Base-by-base conservation (phyloP, 1,140 invertebrate species). In the Drosophila persimilis region DNA sequence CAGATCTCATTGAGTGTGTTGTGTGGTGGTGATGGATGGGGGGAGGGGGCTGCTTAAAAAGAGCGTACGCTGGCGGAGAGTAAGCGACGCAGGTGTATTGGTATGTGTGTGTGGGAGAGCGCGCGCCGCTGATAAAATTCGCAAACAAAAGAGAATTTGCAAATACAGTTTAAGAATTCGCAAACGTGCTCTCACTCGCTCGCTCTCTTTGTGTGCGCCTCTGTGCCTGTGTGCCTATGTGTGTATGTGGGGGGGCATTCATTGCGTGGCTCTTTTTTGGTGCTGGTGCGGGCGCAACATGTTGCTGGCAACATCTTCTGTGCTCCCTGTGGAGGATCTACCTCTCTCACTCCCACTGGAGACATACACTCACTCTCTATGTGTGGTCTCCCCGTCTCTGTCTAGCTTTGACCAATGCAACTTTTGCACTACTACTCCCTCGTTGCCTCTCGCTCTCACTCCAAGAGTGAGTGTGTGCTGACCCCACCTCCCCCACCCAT, bases 141-240 rank as follows among this genome's bases (percentile, higher is more conserved):
- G 51, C 58, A 73, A 75, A 75, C 51, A 44, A 35, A 63, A 48
- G 64, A 75, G 73, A 75, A 75, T 75, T 75, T 35, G 73, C 72
- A 56, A 46, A 54, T 43, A 45, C 26, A 39, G 35, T 39, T 39
- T 39, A 39, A 39, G 35, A 39, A 39, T 39, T 39, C 35, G 35
- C 35, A 39, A 39, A 39, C 35, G 11, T 26, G 43, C 45, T 35
- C 52, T 24, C 52, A 39, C 45, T 29, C 22, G 2, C 15, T 24
- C 24, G 15, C 29, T 31, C 3, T 29, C n/a, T 7, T 6, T 29
- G 17, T 57, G 5, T 45, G 29, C 24, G 58, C 17, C 6, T 57
- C 20, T 26, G 24, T 26, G 24, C 24, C 24, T 5, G 0, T 55
- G 55, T 65, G 41, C 26, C 9, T 67, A 20, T 29, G 15, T 48